Evolutionary conservation across 1,140 invertebrate genomes (phyloP).

Genomic region (Leptonema lineaticorne): DNA sequence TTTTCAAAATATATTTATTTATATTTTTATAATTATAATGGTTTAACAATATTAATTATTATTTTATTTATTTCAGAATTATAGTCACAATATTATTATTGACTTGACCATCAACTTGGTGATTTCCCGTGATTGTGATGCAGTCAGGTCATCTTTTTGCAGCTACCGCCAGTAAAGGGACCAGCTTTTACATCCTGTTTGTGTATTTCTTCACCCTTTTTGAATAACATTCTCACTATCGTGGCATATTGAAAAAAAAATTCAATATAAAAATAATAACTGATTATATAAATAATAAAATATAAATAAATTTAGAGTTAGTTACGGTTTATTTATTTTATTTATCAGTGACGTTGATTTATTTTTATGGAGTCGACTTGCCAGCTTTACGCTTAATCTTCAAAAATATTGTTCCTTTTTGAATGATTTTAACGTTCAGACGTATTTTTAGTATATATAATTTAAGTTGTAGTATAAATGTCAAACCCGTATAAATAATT

Average conservation of each 20-base stretch:
- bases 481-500: too few relatives aligned
- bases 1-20: too few relatives aligned
- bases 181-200: conserved; percentile 37
- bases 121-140: conserved; percentile 24
- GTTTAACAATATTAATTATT: too few relatives aligned
- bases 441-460: too few relatives aligned
- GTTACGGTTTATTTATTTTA: neutral
- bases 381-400: too few relatives aligned
- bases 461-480: too few relatives aligned
- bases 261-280: neutral
- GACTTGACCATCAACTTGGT: neutral
- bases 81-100: conserved; percentile 6
- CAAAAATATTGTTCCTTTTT: too few relatives aligned
- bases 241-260: neutral
- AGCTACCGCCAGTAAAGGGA: conserved; percentile 14
- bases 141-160: conserved; percentile 37
- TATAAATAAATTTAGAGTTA: too few relatives aligned
- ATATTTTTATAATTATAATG: too few relatives aligned
- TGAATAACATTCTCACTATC: neutral
- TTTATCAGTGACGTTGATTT: too few relatives aligned
- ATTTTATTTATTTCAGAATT: neutral
- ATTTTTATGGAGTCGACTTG: too few relatives aligned
- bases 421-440: too few relatives aligned
- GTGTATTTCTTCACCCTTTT: conserved; percentile 28
- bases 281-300: neutral